Conservation (phyloP, 2,797 vertebrate genomes). For the Garrulus glandarius region DNA sequence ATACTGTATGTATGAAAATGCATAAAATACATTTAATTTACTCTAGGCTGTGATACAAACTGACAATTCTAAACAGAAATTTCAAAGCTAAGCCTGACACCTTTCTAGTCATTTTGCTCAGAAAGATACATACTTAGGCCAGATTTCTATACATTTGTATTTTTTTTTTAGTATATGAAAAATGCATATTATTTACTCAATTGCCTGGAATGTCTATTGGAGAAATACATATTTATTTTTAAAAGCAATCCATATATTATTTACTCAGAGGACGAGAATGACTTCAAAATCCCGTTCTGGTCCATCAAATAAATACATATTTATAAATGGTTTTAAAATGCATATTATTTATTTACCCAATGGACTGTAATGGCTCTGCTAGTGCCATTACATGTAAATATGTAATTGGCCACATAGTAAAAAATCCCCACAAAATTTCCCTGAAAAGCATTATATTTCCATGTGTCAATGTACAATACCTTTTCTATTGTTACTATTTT, state of each 20-base stretch:
- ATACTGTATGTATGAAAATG: not conserved
- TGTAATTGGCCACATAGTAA: conserved; percentile 66
- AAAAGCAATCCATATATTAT: conserved; percentile 69
- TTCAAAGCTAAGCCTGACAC: conserved; percentile 35
- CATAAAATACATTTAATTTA: conserved; percentile 31
- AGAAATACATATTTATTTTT: conserved; percentile 69
- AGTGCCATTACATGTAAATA: conserved; percentile 57
- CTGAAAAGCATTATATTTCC: conserved; percentile 42
- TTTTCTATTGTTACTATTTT: conserved; percentile 34
- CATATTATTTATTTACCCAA: conserved; percentile 60
- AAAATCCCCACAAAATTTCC: conserved; percentile 46
- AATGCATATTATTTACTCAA: conserved; percentile 59
- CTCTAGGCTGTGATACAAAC: conserved; percentile 21
- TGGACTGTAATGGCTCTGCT: conserved; percentile 46
- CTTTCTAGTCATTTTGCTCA: not conserved
- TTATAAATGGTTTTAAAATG: conserved; percentile 69
- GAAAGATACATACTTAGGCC: not conserved
- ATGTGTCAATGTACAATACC: not conserved
- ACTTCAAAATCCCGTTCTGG: conserved; percentile 61
- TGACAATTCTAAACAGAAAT: conserved; percentile 36
- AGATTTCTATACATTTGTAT: conserved; percentile 10
- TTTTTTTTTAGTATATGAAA: conserved; percentile 45
- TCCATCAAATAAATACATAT: conserved; percentile 72
- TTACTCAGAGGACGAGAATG: conserved; percentile 65
- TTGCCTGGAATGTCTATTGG: conserved; percentile 38